Base-by-base conservation (phyloP, 2,113 vertebrate species). In the Micronisus gabar region DNA sequence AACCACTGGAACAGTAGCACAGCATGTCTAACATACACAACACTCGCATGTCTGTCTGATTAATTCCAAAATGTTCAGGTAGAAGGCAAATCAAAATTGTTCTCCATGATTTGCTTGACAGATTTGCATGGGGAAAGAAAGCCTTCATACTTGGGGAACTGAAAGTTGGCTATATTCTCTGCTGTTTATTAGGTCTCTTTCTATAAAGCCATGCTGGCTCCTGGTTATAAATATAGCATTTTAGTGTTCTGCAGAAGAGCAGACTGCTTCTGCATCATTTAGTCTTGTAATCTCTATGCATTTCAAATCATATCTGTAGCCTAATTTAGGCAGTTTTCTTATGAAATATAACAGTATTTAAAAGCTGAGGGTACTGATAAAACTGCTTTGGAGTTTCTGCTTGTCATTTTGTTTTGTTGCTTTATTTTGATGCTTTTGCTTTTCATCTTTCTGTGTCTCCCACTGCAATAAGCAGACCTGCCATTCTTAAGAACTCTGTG, bases 351-450 rank as follows among this genome's bases (percentile, higher is more conserved):
- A n/a, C 27, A 36, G 25, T 65, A 47, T 89, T 89, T 85, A 80
- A 80, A 96, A 75, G 65, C 55, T 76, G 40, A 90, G 48, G 17
- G 17, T 72, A 52, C 53, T 62, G 55, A 70, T 73, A 55, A 88
- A 87, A 85, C 36, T 85, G 34, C 56, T 85, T 71, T 70, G 68
- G 58, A 78, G 65, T 45, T 93, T 93, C 84, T 88, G 18, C 40
- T 70, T 82, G 68, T 84, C 65, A 50, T 74, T 83, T 70, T 92
- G 18, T 66, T 86, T 62, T 72, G n/a, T 81, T 94, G 47, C 63
- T 91, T 84, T 85, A 25, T 95, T 90, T 93, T 80, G 82, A 61
- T 80, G 66, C 40, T 88, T 82, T 95, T 90, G n/a, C 58, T 90
- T 91, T 95, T 93, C 41, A 75, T 87, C 74, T 91, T 93, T 81